Conservation (phyloP, 2,797 vertebrate genomes). For the Rhincodon typus region DNA sequence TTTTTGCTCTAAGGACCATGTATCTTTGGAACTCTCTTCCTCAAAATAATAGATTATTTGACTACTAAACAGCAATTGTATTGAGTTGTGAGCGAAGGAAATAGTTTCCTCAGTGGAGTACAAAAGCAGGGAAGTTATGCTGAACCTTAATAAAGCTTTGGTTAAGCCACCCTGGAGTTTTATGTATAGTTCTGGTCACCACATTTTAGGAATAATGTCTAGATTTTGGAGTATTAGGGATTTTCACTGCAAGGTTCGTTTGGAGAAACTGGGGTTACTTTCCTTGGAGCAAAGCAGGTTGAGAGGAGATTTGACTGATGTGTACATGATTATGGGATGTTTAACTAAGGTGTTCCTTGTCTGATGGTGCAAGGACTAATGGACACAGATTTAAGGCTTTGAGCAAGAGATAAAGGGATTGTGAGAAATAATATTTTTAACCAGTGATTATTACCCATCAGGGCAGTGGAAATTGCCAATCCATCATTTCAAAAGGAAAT, state of each 20-base stretch:
- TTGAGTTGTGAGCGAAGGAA: not conserved
- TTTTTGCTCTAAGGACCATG: too few species aligned
- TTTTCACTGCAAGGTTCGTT: not conserved
- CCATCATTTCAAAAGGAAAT: not conserved
- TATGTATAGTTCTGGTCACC: not conserved
- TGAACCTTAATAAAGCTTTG: not conserved
- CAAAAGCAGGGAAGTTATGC: not conserved
- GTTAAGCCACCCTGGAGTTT: too few species aligned
- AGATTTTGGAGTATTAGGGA: too few species aligned
- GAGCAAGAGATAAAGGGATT: not conserved
- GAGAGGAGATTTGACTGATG: not conserved
- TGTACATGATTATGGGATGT: not conserved
- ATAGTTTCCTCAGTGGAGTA: not conserved
- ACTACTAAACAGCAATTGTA: too few species aligned
- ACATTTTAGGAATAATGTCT: not conserved
- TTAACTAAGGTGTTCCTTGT: not conserved
- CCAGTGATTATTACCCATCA: too few species aligned
- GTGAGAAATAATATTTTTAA: not conserved
- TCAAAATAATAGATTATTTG: too few species aligned
- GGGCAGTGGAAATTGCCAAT: too few species aligned
- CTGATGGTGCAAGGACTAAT: too few species aligned
- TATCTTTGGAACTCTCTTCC: too few species aligned
- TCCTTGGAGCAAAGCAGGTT: not conserved
- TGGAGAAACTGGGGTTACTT: not conserved
- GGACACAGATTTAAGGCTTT: not conserved